These are phyloP conservation scores for Ictidomys tridecemlineatus DNA, from an alignment of 2,113 vertebrate species.

Conservation along the genomic window DNA sequence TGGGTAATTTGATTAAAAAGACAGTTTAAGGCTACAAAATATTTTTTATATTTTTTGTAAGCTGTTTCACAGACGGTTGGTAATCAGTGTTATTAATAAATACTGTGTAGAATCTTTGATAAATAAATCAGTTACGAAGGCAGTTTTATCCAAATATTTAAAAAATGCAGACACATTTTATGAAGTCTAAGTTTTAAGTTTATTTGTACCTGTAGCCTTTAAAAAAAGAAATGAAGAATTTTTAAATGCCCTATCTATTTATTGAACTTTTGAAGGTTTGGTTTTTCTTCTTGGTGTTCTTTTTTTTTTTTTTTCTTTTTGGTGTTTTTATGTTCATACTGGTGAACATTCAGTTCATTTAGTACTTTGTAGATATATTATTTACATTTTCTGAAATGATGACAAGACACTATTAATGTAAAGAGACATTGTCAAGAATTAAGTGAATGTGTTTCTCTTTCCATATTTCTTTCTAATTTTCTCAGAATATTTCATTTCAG, in stretches of 20 bases:
- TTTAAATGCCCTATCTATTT: not conserved
- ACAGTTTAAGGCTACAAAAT: not conserved
- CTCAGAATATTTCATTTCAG: constrained; percentile 11
- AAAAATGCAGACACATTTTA: not conserved
- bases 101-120: constrained; percentile 7
- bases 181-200: constrained; percentile 17
- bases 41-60: not conserved
- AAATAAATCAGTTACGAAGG: constrained; percentile 19
- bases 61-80: not conserved
- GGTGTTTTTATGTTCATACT: constrained; percentile 47
- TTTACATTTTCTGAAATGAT: constrained; percentile 69
- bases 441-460: not conserved
- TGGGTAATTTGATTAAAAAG: not conserved
- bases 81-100: not conserved
- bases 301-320: constrained; percentile 32
- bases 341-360: constrained; percentile 55
- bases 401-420: constrained; percentile 16
- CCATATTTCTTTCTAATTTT: not conserved
- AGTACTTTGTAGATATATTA: constrained; percentile 27
- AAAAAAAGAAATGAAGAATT: not conserved
- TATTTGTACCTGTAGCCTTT: not conserved
- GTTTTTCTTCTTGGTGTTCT: not conserved
- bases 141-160: not conserved
- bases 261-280: constrained; percentile 23
- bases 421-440: not conserved